A percentile compares a stretch with the other conserved stretches of the same genome.
Evolutionary conservation across 92 coral and sea anemone species (phyloP).

Genomic region (Scolanthus callimorphus): DNA sequence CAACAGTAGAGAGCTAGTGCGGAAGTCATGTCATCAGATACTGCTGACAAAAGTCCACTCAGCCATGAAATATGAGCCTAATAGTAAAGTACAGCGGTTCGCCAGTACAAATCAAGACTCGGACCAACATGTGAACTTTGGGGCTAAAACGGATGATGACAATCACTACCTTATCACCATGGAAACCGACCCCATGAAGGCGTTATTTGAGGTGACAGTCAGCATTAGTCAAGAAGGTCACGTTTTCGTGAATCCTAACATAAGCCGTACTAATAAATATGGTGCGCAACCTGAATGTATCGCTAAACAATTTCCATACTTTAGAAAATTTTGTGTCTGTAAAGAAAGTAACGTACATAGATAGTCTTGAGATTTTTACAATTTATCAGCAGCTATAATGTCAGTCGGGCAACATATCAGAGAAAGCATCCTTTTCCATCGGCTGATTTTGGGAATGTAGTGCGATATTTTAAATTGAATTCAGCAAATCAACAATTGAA

Average conservation of each 20-base stretch:
- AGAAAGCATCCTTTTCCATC: too few relatives aligned
- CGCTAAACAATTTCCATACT: slow-evolving; percentile 52
- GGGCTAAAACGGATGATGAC: slow-evolving; percentile 52
- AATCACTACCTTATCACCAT: slow-evolving; percentile 62
- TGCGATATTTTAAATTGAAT: too few relatives aligned
- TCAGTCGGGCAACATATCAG: too few relatives aligned
- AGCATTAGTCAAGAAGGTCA: slow-evolving; percentile 5
- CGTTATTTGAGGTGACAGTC: slow-evolving; percentile 77
- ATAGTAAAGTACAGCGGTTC: slow-evolving; percentile 59
- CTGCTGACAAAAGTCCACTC: slow-evolving; percentile 37
- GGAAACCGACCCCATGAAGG: slow-evolving; percentile 67
- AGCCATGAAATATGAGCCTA: slow-evolving; percentile 55
- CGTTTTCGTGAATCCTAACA: slow-evolving; percentile 60
- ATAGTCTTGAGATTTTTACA: too few relatives aligned
- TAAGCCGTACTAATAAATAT: slow-evolving; percentile 82
- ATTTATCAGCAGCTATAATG: too few relatives aligned
- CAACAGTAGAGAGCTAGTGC: slow-evolving; percentile 31
- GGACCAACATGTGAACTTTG: slow-evolving; percentile 54
- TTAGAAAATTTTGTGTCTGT: slow-evolving; percentile 73
- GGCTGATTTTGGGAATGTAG: too few relatives aligned
- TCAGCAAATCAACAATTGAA: too few relatives aligned
- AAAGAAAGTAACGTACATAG: too few relatives aligned
- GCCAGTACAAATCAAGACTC: slow-evolving; percentile 67
- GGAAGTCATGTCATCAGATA: slow-evolving; percentile 37
- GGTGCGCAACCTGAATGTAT: slow-evolving; percentile 82